Percentiles rank a stretch among this genome's conserved stretches.
phyloP scores from a whole-genome alignment of 2,113 vertebrate species.

The Ailurus styani region DNA sequence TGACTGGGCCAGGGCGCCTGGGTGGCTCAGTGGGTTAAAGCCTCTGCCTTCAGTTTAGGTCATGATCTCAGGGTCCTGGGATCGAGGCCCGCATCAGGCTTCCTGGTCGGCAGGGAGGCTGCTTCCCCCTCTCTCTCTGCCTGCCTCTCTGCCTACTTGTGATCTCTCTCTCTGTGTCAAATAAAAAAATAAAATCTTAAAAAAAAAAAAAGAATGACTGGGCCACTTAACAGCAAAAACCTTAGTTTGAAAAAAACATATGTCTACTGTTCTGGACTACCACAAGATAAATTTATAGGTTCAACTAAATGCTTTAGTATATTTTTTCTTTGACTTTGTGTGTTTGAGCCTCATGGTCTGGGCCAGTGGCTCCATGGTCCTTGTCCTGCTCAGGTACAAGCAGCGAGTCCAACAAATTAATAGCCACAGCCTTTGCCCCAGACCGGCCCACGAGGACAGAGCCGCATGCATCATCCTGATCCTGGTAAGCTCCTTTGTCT shows the following conservation, averaged over 20 bases:
- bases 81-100: no score
- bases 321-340: not conserved
- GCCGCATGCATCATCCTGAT: not conserved
- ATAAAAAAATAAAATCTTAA: no score
- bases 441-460: not conserved
- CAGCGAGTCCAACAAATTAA: not conserved
- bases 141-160: no score
- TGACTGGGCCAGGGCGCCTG: not conserved
- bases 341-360: not conserved
- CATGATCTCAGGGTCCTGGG: no score
- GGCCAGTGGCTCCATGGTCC: not conserved
- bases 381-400: not conserved
- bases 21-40: no score
- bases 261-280: not conserved
- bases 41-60: no score
- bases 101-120: no score
- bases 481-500: not conserved
- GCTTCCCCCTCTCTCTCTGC: no score
- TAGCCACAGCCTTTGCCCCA: not conserved
- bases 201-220: not conserved
- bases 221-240: not conserved
- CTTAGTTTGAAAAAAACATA: not conserved
- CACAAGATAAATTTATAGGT: no score
- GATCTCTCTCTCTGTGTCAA: no score
- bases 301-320: not conserved